These are phyloP conservation scores for Meleagris gallopavo DNA, from an alignment of 2,113 vertebrate species.

Conservation along the genomic window DNA sequence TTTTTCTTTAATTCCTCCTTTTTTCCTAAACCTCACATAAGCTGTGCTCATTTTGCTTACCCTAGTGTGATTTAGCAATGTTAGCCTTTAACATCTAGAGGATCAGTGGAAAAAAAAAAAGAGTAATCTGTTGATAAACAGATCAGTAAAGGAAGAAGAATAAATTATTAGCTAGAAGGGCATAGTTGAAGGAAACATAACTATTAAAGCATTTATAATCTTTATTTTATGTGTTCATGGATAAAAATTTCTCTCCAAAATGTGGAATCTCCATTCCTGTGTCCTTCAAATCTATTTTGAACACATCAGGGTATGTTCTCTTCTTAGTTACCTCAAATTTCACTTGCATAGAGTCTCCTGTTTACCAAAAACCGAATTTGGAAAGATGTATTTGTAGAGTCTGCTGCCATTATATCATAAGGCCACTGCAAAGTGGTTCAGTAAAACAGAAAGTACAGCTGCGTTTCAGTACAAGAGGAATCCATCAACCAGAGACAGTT, in stretches of 20 bases:
- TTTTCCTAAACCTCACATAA: neutral
- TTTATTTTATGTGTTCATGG: neutral
- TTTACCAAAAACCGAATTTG: neutral
- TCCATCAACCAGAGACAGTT: neutral
- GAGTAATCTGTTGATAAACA: slow-evolving; percentile 25
- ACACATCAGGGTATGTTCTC: neutral
- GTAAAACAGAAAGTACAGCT: neutral
- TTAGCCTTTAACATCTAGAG: neutral
- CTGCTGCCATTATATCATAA: neutral
- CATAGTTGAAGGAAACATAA: neutral
- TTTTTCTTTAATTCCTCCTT: neutral
- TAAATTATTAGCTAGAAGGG: neutral
- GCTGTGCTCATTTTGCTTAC: neutral
- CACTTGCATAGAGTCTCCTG: neutral
- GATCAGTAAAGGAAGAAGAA: neutral
- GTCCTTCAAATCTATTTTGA: neutral
- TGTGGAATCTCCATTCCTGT: neutral
- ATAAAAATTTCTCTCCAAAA: neutral
- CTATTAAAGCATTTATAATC: neutral
- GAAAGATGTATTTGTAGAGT: neutral
- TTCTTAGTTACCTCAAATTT: neutral
- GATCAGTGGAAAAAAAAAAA: neutral
- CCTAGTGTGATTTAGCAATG: neutral
- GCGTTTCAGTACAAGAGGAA: neutral
- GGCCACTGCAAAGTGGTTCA: neutral